Percentiles rank a stretch among this genome's conserved stretches.
These are phyloP conservation scores for Propsilocerus akamusi DNA, from an alignment of 1,140 invertebrate genomes.

Conservation along the genomic window DNA sequence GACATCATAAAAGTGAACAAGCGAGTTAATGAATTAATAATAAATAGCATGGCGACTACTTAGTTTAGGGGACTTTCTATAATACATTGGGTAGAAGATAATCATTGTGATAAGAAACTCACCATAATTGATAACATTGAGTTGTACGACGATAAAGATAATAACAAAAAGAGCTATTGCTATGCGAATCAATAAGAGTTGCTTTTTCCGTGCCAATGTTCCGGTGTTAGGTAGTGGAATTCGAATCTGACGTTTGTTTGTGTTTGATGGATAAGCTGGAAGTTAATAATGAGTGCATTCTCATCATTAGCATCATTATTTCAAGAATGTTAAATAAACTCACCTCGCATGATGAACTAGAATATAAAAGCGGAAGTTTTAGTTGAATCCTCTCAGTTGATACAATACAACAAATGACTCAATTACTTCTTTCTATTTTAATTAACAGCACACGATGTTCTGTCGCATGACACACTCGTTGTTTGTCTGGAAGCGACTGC, in stretches of 20 bases:
- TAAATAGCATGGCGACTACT: slow-evolving; percentile 18
- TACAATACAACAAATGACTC: too few species aligned
- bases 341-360: too few species aligned
- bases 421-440: too few species aligned
- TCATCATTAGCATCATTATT: too few species aligned
- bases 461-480: too few species aligned
- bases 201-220: slow-evolving; percentile 19
- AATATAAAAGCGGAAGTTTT: too few species aligned
- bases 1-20: background rate
- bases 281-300: too few species aligned
- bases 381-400: too few species aligned
- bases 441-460: too few species aligned
- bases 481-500: too few species aligned
- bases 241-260: slow-evolving; percentile 14
- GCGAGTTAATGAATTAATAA: background rate
- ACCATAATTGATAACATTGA: slow-evolving; percentile 42
- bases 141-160: slow-evolving; percentile 47
- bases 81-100: slow-evolving; percentile 15
- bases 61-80: slow-evolving; percentile 25
- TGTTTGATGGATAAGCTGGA: background rate
- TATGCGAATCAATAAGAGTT: slow-evolving; percentile 33
- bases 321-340: too few species aligned
- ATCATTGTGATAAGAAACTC: slow-evolving; percentile 8
- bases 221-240: slow-evolving; percentile 22
- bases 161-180: slow-evolving; percentile 39